Base-by-base conservation (phyloP, 2,113 vertebrate species). In the Lepisosteus oculatus region DNA sequence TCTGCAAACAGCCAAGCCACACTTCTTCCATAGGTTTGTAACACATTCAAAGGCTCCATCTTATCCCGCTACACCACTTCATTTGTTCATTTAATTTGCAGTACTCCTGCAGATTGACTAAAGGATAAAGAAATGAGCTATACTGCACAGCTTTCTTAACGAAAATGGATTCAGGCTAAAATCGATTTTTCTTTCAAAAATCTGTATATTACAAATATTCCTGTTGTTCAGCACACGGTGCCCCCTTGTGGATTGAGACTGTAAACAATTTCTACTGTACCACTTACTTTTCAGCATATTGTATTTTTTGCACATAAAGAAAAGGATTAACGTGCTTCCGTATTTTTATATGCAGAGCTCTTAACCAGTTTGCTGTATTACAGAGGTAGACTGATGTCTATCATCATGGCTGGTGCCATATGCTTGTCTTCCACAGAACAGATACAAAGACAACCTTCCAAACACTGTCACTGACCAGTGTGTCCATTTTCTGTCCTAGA, bases 201-300 rank as follows among this genome's bases (percentile, higher is more conserved):
- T 67, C 71, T 73, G 65, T 72, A 66, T 47, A 55, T 43, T 14
- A 29, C 17, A 9, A 67, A 69, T 13, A 45, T 8, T 57, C 45
- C 15, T 51, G 51, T 44, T 43, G 29, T 69, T 67, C 74, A 29
- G 54, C 62, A 43, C 65, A 63, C 67, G 44, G 71, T 63, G 72
- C 76, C 72, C 63, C 69, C 76, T 79, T 64, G 75, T 74, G 77
- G 75, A 67, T 61, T 5, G 6, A 15, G 67, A 43, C 57, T 56
- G 72, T 4, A 75, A 73, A 54, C 67, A 44, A 51, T 51, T 51
- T 9, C 47, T 9, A 1, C 5, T 51, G 47, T 51, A 51, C 47
- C 5, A 51, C 9, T 6, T 51, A 9, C 47, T 6, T 51, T 51
- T 51, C 47, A 51, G 9, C 47, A 1, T 51, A 51, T 29, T 29